A percentile compares a stretch with the other conserved stretches of the same genome.
These are phyloP conservation scores for Pollachius pollachius DNA, from an alignment of 2,113 vertebrate species.

Conservation along the genomic window DNA sequence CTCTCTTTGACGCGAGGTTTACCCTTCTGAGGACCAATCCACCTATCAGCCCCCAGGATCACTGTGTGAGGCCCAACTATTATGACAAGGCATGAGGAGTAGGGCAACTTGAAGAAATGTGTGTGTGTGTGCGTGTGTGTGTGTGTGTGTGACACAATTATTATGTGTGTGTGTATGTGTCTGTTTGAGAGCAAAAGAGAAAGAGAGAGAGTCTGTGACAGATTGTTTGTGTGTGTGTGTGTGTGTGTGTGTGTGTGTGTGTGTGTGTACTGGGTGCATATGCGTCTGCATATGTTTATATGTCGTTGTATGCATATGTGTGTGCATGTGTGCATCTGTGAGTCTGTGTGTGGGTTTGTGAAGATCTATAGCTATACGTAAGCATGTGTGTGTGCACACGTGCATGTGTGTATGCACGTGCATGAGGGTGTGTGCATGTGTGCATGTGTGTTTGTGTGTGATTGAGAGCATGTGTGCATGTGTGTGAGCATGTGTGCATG, in stretches of 20 bases:
- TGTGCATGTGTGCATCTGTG: not conserved
- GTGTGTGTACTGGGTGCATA: no score
- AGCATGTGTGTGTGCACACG: not conserved
- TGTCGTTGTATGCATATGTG: slow-evolving; percentile 15
- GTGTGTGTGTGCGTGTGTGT: slow-evolving; percentile 6
- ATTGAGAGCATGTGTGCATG: slow-evolving; percentile 21
- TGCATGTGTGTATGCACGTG: slow-evolving; percentile 15
- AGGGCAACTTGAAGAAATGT: no score
- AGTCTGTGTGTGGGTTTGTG: slow-evolving; percentile 11
- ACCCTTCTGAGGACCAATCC: not conserved
- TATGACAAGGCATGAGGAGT: no score
- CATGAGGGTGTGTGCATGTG: not conserved
- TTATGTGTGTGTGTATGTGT: no score
- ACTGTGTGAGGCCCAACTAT: not conserved
- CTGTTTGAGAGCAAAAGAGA: no score
- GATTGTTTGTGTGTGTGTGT: no score
- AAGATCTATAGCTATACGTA: not conserved
- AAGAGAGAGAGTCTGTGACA: no score
- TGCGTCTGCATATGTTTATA: not conserved
- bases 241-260: no score
- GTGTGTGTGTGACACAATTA: not conserved
- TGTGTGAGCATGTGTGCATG: slow-evolving; percentile 15
- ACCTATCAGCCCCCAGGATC: not conserved
- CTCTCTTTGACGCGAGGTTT: not conserved
- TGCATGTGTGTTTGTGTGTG: not conserved